These are phyloP conservation scores for Sesamia nonagrioides DNA, from an alignment of 1,140 invertebrate species.

Conservation along the genomic window DNA sequence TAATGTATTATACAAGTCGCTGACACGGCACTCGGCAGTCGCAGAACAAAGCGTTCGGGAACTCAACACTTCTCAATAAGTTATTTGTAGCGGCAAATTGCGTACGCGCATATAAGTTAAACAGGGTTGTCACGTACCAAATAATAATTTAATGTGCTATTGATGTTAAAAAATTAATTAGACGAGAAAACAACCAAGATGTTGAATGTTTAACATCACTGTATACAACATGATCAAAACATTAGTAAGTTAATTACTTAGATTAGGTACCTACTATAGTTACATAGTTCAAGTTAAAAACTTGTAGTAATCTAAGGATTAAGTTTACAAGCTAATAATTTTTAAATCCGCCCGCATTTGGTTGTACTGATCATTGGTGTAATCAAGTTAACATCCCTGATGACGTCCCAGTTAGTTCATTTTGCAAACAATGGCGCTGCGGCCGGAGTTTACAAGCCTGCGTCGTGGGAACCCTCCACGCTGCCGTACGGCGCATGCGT, in stretches of 20 bases:
- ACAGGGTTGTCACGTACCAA: neutral
- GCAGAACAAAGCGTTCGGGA: slow-evolving; percentile 16
- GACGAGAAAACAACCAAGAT: too few species aligned
- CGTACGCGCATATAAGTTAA: slow-evolving; percentile 20
- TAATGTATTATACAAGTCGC: neutral
- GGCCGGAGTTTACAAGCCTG: slow-evolving; percentile 15
- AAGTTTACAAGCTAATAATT: too few species aligned
- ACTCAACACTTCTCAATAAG: slow-evolving; percentile 3
- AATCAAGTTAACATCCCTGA: neutral
- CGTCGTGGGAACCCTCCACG: slow-evolving; percentile 15
- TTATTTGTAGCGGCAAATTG: slow-evolving; percentile 30
- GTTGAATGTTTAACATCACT: too few species aligned
- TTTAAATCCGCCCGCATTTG: too few species aligned
- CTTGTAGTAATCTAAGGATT: too few species aligned
- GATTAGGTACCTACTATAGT: too few species aligned
- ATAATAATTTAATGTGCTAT: too few species aligned
- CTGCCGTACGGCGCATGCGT: slow-evolving; percentile 1
- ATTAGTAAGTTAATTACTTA: too few species aligned
- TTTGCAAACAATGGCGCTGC: slow-evolving; percentile 31
- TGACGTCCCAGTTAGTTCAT: neutral
- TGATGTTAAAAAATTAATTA: too few species aligned
- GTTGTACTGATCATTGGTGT: too few species aligned
- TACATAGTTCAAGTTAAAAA: too few species aligned
- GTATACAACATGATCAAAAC: too few species aligned
- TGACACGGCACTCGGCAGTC: neutral